Evolutionary conservation across 2,888 invertebrate genomes (phyloP), one percentile per base, ranked within the genome.

Genomic region (Drosophila pseudotalamancana): DNA sequence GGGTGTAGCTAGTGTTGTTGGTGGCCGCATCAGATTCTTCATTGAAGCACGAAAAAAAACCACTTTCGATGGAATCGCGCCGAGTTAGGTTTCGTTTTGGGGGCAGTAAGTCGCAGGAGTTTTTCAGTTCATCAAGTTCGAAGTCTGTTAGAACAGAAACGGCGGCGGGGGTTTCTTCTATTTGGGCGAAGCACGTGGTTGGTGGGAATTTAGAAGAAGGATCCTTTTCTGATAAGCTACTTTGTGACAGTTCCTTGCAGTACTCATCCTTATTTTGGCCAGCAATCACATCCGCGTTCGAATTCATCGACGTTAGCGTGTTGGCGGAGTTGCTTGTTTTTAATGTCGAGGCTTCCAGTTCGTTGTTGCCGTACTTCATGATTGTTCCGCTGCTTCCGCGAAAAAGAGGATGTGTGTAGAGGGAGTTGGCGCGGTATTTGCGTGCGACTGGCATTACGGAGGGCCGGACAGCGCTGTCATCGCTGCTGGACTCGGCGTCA

Each of bases 1-100:
- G 72, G 34, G 65, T 86, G 32, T 87, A 89, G 21, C 66, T 88
- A 9, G 75, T 88, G 42, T 79, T 78, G 21, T 89, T 91, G 59
- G 94, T 93, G 76, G 94, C 93, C 77, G 94, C 93, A 89, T 95
- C 95, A 69, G 94, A 93, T 89, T 95, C 95, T 89, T 95, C 96
- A 86, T 96, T 96, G 69, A 96, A 95, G 81, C 96, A 96, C 54
- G 96, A 96, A 93, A 96, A 97, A 90, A 97, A 97, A 16, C 97
- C 97, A 77, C 96, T 96, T 90, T 97, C 97, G 90, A 97, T 97
- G 16, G 97, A 97, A 56, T 96, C 97, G 40, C 97, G 93, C 14
- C 97, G 92, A 27, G 94, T 93, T n/a, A 95, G 91, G n/a, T 89
- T 84, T 45, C 77, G 57, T 72, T 90, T 83, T 25, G 88, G 65